Evolutionary conservation across 1,140 invertebrate species (phyloP).

Genomic region (Pararge aegeria): DNA sequence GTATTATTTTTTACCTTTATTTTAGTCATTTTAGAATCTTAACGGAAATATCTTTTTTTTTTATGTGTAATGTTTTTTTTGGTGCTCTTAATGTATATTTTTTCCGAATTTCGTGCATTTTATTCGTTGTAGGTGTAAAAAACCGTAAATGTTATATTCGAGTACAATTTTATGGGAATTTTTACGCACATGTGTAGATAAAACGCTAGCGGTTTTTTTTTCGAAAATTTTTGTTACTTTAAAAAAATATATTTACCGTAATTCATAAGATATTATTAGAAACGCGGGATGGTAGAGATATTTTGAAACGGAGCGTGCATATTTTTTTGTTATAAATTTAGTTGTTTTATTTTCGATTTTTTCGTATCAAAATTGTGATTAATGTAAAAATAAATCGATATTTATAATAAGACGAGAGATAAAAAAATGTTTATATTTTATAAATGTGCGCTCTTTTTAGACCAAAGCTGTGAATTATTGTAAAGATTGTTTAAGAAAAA

Average conservation of each 20-base stretch:
- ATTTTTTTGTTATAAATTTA: slow-evolving; percentile 18
- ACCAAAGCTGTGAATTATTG: slow-evolving; percentile 71
- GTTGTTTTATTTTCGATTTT: slow-evolving; percentile 14
- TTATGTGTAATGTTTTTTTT: slow-evolving; percentile 25
- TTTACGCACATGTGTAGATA: slow-evolving; percentile 21
- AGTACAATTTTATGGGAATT: slow-evolving; percentile 25
- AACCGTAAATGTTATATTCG: slow-evolving; percentile 22
- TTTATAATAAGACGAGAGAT: slow-evolving; percentile 41
- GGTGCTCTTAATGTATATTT: slow-evolving; percentile 39
- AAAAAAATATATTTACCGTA: slow-evolving; percentile 43
- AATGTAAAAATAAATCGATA: slow-evolving; percentile 32
- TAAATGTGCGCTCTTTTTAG: slow-evolving; percentile 60
- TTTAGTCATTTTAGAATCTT: slow-evolving; percentile 8
- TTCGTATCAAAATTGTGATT: slow-evolving; percentile 36
- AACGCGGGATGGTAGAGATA: slow-evolving; percentile 41
- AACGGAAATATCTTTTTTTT: slow-evolving; percentile 19
- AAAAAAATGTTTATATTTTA: slow-evolving; percentile 49
- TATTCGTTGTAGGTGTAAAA: slow-evolving; percentile 23
- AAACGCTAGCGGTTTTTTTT: slow-evolving; percentile 29
- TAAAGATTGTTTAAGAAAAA: slow-evolving; percentile 39
- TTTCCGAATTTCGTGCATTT: slow-evolving; percentile 51
- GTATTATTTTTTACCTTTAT: slow-evolving; percentile 7
- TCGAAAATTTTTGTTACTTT: slow-evolving; percentile 10
- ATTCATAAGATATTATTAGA: slow-evolving; percentile 39
- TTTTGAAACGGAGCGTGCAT: slow-evolving; percentile 42